Evolutionary conservation across 2,797 vertebrate species (phyloP).

Genomic region (Oceanodroma leucorhoa): DNA sequence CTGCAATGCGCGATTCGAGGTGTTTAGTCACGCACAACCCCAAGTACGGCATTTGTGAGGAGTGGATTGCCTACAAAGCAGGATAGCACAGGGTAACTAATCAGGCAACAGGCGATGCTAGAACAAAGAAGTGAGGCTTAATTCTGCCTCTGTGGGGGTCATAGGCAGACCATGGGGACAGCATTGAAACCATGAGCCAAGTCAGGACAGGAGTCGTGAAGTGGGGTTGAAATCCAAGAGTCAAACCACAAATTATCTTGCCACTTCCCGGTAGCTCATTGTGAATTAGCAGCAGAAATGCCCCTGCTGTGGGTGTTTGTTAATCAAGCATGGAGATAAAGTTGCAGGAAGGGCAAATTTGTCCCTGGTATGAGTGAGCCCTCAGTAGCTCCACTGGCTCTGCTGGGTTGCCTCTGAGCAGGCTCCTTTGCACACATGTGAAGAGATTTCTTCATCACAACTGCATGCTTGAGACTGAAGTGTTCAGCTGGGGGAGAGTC

Average conservation of each 20-base stretch:
- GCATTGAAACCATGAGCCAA: not conserved
- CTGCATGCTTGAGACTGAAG: not conserved
- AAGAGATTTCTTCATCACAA: not conserved
- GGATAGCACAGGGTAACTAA: rapidly evolving
- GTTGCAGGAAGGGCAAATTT: not conserved
- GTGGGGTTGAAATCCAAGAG: not conserved
- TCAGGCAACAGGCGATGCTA: not conserved
- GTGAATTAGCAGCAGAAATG: not conserved
- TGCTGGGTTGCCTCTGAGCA: not conserved
- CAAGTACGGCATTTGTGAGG: not conserved
- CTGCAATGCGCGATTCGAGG: rapidly evolving
- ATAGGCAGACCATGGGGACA: not conserved
- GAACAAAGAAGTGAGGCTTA: not conserved
- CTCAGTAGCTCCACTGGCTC: not conserved
- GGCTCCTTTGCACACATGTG: not conserved
- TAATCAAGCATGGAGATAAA: not conserved
- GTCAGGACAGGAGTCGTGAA: rapidly evolving
- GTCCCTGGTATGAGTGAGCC: rapidly evolving
- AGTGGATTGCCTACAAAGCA: not conserved
- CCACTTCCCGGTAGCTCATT: not conserved
- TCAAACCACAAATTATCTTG: not conserved
- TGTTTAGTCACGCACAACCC: not conserved
- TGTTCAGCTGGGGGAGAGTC: not conserved
- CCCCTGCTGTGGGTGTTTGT: not conserved
- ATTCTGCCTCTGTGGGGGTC: not conserved